Evolutionary conservation across 2,113 vertebrate genomes (phyloP).

Genomic region (Gopherus evgoodei): DNA sequence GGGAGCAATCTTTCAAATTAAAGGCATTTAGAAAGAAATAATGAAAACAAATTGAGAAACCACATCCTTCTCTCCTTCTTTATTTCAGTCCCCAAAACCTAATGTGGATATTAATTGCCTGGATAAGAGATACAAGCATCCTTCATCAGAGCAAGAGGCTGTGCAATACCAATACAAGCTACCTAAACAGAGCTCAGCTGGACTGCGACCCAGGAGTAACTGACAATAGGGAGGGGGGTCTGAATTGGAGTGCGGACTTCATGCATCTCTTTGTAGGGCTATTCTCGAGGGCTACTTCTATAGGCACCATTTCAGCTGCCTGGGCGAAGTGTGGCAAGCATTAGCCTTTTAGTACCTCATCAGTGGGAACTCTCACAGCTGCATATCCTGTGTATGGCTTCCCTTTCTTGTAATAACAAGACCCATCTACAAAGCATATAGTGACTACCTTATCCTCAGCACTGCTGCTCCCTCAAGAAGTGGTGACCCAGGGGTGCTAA

Average conservation of each 20-base stretch:
- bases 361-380: background rate
- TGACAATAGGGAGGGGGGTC: background rate
- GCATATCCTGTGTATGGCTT: background rate
- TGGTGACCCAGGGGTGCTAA: too few relatives aligned
- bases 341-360: background rate
- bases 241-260: background rate
- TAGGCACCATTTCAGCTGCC: background rate
- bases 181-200: background rate
- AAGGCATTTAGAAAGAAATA: background rate
- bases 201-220: background rate
- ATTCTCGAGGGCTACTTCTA: background rate
- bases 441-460: background rate
- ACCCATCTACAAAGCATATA: background rate
- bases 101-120: background rate
- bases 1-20: background rate
- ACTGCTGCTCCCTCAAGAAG: background rate
- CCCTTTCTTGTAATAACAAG: background rate
- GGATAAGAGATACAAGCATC: background rate
- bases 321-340: background rate
- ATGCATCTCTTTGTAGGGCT: too few relatives aligned
- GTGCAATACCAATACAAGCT: background rate
- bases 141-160: background rate
- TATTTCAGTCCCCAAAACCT: background rate
- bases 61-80: background rate
- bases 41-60: background rate